Evolutionary conservation across 2,113 vertebrate species (phyloP), one percentile per base, ranked within the genome.

Genomic region (Nothobranchius furzeri): DNA sequence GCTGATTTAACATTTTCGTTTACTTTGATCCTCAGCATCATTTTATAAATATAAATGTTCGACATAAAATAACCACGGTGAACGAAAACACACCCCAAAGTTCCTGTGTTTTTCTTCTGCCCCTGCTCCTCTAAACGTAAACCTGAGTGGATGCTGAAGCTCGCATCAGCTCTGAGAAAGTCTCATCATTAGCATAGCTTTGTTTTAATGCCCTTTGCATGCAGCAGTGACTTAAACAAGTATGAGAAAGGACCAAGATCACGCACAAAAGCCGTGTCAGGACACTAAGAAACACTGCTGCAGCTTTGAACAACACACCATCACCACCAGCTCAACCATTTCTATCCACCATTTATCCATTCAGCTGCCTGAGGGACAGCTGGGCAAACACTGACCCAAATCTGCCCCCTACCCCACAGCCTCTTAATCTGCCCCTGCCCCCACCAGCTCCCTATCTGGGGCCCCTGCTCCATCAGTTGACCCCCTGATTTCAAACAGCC

Each of bases 311-410:
- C 37, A 40, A 45, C 43, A 45, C 43, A 14, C 42, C 13, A 48
- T 12, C 14, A 49, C 47, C 45, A 46, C 17, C 20, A 1, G 51
- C 14, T 36, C 25, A 66, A 64, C 64, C 64, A 30, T 68, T 64
- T 69, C 64, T 35, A 17, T 64, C 66, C 40, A 54, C 36, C 7
- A 62, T 51, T 57, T 60, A 82, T 64, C 45, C 59, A 78, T 81
- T 81, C 70, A 82, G 14, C 76, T 75, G 75, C 53, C 73, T 60
- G 50, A 52, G 71, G 64, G 81, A 82, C 86, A 89, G 85, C 86
- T 89, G 87, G 78, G 79, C 79, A 88, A 92, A 91, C 81, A 89
- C 57, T 70, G 82, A 89, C 80, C 87, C 30, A 37, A 70, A 82
- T 75, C 60, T 63, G 54, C 58, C 54, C 67, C 60, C 45, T 70